Evolutionary conservation across 2,797 vertebrate genomes (phyloP).

Genomic region (Muraenolepis orangiensis): DNA sequence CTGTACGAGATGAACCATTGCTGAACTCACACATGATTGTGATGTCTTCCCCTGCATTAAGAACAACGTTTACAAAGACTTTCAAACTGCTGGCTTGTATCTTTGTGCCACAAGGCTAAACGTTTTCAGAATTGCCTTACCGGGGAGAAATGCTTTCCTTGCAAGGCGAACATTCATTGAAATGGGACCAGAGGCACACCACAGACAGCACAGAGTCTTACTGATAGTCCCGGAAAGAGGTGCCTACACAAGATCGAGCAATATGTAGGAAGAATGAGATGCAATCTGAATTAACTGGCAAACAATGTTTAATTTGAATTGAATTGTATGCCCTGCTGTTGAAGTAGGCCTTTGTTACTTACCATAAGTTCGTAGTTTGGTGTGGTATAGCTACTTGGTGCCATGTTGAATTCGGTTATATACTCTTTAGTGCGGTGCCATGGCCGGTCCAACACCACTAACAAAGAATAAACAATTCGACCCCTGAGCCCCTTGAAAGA

Average conservation of each 20-base stretch:
- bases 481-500: slow-evolving; percentile 37
- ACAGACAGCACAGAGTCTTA: slow-evolving; percentile 43
- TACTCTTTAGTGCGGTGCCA: slow-evolving; percentile 56
- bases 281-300: not conserved
- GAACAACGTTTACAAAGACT: not conserved
- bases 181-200: slow-evolving; percentile 44
- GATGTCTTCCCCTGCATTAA: slow-evolving; percentile 49
- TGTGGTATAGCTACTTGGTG: slow-evolving; percentile 21
- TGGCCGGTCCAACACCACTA: slow-evolving; percentile 43
- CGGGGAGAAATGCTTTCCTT: slow-evolving; percentile 52
- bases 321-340: not conserved
- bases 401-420: slow-evolving; percentile 49
- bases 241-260: slow-evolving; percentile 37
- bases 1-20: slow-evolving; percentile 42
- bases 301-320: not conserved
- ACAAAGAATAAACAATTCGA: slow-evolving; percentile 36
- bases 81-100: not conserved
- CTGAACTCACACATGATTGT: slow-evolving; percentile 45
- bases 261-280: not conserved
- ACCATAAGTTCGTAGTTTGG: slow-evolving; percentile 44
- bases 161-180: slow-evolving; percentile 32
- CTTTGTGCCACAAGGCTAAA: not conserved
- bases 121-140: slow-evolving; percentile 21
- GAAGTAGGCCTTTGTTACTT: slow-evolving; percentile 3
- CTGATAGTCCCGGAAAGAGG: slow-evolving; percentile 49